Evolutionary conservation across 2,797 vertebrate genomes (phyloP), one percentile per base, ranked within the genome.

Genomic region (Poeciliopsis gracilis): DNA sequence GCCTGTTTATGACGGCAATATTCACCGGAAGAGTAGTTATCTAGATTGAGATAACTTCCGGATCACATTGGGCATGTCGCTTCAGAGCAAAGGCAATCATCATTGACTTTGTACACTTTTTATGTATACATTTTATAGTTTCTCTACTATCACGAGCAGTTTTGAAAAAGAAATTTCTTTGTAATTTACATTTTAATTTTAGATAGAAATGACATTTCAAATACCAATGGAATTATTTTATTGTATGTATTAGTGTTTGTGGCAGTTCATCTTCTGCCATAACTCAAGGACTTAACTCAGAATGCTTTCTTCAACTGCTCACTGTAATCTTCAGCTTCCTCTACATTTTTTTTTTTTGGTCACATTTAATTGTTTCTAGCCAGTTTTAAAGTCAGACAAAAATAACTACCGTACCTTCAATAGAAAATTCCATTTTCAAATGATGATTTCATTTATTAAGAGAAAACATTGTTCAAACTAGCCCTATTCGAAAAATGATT

Each of bases 1-100:
- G 92, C 89, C 93, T 92, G 90, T 92, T 95, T 91, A 89, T 92
- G 93, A 95, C 93, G 91, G 92, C 91, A 90, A 86, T 95, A 94
- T 95, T 90, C 94, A 90, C 93, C 92, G 93, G 95, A 78, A 95
- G 93, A 90, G 80, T 87, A 94, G 88, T 74, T 78, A 86, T 87
- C 83, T 73, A 90, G 88, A 73, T 83, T 79, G 81, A 77, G 91
- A 93, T 89, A 75, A 91, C 84, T 96, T 96, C 95, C 95, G 88
- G 88, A 84, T 90, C 78, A 66, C 25, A 16, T 12, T 9, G n/a
- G 33, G 20, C 36, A 9, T 41, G 33, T 67, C 63, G 23, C 20
- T 23, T 6, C 36, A 67, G 23, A 66, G 4, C 13, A 59, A 38
- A 38, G 16, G 18, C 63, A 12, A 25, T 66, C 23, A 23, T 13